phyloP scores from a whole-genome alignment of 1,140 invertebrate species.

The Myzus persicae region DNA sequence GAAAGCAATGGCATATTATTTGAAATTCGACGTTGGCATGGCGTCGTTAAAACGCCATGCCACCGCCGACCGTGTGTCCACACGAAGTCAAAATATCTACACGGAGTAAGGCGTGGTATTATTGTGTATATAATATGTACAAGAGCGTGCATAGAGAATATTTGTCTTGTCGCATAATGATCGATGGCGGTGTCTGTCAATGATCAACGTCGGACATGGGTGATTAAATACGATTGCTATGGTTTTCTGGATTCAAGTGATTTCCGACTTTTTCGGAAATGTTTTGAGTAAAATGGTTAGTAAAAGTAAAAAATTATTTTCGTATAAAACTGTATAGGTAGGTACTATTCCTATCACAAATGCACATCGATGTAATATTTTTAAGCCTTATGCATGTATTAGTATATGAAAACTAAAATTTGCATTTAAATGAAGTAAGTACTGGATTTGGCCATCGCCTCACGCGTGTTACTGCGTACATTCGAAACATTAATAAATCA shows the following conservation, averaged over 20 bases:
- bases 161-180: conserved; percentile 15
- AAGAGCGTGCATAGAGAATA: not conserved
- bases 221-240: not conserved
- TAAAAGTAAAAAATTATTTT: not conserved
- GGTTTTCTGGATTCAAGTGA: not conserved
- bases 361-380: not conserved
- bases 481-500: not conserved
- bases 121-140: not conserved
- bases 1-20: not conserved
- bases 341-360: not conserved
- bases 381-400: too few species aligned
- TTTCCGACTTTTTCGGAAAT: not conserved
- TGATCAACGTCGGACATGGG: not conserved
- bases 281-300: not conserved
- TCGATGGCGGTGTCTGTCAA: not conserved
- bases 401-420: not conserved
- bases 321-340: not conserved
- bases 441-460: not conserved
- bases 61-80: not conserved
- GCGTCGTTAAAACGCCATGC: not conserved
- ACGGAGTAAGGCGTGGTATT: not conserved
- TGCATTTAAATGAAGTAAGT: not conserved
- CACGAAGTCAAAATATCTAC: not conserved
- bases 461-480: not conserved
- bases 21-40: not conserved